Percentiles rank a stretch among this genome's conserved stretches.
phyloP scores from a whole-genome alignment of 2,113 vertebrate species.

The Callospermophilus lateralis region DNA sequence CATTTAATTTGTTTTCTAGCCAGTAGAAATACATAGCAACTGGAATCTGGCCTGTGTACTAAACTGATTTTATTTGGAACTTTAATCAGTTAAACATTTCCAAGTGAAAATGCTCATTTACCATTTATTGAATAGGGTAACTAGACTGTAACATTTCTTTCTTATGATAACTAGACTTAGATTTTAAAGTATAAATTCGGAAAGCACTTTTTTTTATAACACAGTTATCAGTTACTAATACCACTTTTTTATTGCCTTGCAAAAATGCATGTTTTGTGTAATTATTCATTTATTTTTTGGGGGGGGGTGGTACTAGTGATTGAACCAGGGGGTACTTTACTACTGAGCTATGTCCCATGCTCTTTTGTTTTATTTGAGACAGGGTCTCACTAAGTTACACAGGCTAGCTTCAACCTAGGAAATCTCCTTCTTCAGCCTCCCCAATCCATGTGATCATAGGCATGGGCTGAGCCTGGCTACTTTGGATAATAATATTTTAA shows the following conservation, averaged over 20 bases:
- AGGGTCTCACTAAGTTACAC: no score
- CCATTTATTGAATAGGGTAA: neutral
- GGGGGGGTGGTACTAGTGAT: no score
- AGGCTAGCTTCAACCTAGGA: no score
- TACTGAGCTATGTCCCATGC: no score
- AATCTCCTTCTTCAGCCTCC: no score
- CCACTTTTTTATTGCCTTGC: neutral
- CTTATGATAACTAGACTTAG: neutral
- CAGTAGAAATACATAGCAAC: neutral
- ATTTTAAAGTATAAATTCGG: neutral
- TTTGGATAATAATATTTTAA: neutral
- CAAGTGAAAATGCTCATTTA: neutral
- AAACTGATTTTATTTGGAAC: neutral
- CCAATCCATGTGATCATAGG: no score
- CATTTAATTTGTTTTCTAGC: neutral
- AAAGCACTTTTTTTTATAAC: neutral
- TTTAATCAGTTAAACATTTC: neutral
- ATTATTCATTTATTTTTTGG: neutral
- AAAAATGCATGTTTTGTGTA: neutral
- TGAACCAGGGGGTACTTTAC: no score
- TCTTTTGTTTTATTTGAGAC: no score
- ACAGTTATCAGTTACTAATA: neutral
- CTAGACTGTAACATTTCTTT: neutral
- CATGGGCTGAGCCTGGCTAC: neutral
- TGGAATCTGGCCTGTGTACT: conserved; percentile 4